phyloP scores from a whole-genome alignment of 2,888 invertebrate genomes.

The Ditylenchus weischeri region DNA sequence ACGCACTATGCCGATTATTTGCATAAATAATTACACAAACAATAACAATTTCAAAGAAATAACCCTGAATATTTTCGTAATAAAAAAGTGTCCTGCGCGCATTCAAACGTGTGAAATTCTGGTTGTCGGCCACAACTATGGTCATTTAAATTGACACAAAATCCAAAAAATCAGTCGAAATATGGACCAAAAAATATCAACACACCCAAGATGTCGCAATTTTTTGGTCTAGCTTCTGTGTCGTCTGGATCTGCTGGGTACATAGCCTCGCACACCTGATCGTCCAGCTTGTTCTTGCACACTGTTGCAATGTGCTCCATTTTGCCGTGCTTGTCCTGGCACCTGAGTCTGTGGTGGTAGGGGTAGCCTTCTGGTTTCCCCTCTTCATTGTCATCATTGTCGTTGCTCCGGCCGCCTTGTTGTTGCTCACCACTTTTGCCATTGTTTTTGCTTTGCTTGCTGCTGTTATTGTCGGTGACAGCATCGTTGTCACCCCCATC shows the following conservation, averaged over 20 bases:
- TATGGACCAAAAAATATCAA: neutral
- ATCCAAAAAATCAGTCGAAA: no score
- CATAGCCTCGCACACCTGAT: constrained; percentile 15
- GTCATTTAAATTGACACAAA: no score
- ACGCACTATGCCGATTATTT: no score
- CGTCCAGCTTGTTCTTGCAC: constrained; percentile 11
- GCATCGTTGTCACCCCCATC: constrained; percentile 15
- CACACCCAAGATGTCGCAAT: constrained; percentile 19
- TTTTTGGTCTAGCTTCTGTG: constrained; percentile 16
- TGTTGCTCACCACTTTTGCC: neutral
- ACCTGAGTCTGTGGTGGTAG: neutral
- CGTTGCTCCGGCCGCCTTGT: no score
- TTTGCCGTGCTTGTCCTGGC: constrained; percentile 19
- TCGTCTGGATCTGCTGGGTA: constrained; percentile 8
- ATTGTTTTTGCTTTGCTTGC: neutral
- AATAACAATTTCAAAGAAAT: no score
- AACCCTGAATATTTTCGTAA: no score
- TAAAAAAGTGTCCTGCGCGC: no score
- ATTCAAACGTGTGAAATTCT: no score
- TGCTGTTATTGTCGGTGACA: neutral
- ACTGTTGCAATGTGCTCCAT: constrained; percentile 19
- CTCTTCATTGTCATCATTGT: neutral
- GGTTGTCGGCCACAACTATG: no score
- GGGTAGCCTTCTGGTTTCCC: neutral
- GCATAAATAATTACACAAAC: no score